Evolutionary conservation across 2,888 invertebrate genomes (phyloP), one percentile per base, ranked within the genome.

Genomic region (Eilema depressum): DNA sequence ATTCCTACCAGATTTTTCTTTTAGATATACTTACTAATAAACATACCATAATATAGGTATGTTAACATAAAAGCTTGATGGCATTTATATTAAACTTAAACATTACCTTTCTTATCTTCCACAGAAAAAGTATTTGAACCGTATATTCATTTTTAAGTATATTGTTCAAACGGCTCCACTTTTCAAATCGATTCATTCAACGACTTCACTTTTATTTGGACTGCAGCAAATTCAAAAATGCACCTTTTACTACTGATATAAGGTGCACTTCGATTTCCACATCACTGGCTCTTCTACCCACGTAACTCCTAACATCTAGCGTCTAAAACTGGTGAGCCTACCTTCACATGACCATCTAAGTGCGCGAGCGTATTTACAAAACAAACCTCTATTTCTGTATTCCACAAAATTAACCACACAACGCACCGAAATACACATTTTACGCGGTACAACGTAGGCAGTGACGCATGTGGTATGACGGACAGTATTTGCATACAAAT

Each of bases 321-420:
- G 26, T 20, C 28, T 26, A 61, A 10, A 25, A 61, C 17, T 61
- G 20, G 0, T 20, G 23, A 28, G 26, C 23, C 60, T 28, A 12
- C 57, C 12, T 25, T n/a, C 25, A 57, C 57, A 57, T 25, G 12
- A 57, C 25, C 57, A 57, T 57, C 25, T 57, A 57, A 12, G 28
- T 20, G 61, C 61, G 30, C n/a, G 28, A 17, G n/a, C n/a, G 72
- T 80, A 77, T 81, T 81, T 81, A 81, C 81, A 78, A 81, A 81
- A 81, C 78, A 81, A 76, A 73, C 68, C 61, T 68, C 53, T 79
- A 81, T 81, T 81, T 81, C 68, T 66, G 76, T 76, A 63, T 63
- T 41, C 70, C 57, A 80, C 73, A 37, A 62, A 81, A 72, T 76
- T 78, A 81, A 76, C 73, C 56, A 63, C 65, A 73, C 72, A 74